Conservation (phyloP, 2,113 vertebrate genomes). For the Hyla sarda region DNA sequence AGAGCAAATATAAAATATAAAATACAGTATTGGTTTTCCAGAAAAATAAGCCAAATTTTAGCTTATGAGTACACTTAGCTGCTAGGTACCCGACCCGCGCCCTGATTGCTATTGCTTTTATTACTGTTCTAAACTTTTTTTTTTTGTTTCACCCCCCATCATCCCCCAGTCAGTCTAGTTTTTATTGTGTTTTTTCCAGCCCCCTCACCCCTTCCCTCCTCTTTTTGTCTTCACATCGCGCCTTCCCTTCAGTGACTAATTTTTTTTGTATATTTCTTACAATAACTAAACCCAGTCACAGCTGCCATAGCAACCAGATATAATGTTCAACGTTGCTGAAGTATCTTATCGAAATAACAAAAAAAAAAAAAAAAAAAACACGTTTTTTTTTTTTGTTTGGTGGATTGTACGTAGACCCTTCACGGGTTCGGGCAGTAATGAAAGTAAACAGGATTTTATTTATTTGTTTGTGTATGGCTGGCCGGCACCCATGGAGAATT, state of each 20-base stretch:
- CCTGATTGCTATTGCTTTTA: constrained; percentile 75
- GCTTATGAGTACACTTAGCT: constrained; percentile 49
- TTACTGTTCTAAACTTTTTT: constrained; percentile 81
- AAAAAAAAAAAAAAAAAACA: no score
- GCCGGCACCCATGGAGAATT: constrained; percentile 30
- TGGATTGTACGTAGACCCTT: constrained; percentile 19
- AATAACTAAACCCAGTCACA: constrained; percentile 83
- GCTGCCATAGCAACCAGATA: constrained; percentile 84
- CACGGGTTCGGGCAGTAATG: constrained; percentile 33
- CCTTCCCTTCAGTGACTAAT: constrained; percentile 79
- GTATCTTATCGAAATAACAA: constrained; percentile 86
- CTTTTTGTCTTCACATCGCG: constrained; percentile 77
- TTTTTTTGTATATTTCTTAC: constrained; percentile 84
- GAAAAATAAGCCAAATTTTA: constrained; percentile 50
- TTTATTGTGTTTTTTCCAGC: constrained; percentile 68
- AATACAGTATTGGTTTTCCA: constrained; percentile 44
- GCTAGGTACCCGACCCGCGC: constrained; percentile 66
- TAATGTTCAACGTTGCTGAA: constrained; percentile 79
- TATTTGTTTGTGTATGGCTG: constrained; percentile 18
- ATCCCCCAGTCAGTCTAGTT: constrained; percentile 6
- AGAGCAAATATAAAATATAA: constrained; percentile 52
- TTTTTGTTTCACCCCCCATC: constrained; percentile 62
- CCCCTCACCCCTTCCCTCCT: constrained; percentile 81
- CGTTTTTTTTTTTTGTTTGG: neutral
- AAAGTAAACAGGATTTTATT: constrained; percentile 53